Base-by-base conservation (phyloP, 53 echinoderm and acorn worm species). In the Echinometra lucunter region DNA sequence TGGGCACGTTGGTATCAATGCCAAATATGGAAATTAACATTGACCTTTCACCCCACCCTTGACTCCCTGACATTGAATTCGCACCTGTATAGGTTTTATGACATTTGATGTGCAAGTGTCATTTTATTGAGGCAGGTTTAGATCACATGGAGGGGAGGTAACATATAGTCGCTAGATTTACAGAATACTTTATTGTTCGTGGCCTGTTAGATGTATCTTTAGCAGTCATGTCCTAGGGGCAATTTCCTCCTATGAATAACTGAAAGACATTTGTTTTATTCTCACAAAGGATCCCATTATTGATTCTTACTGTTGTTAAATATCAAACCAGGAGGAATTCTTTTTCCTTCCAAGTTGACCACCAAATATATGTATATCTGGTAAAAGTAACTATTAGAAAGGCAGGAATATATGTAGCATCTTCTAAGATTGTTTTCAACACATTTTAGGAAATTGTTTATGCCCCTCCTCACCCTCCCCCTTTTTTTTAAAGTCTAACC, bases 61-160 rank as follows among this genome's bases (percentile, higher is more conserved):
- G 63, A 58, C 90, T 16, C 90, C 0, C 63, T 90, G 90, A 90
- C 90, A 63, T 90, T 90, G 90, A 90, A 58, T 58, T 90, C 37
- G 63, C 90, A 90, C 90, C 90, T 63, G 90, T 63, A 21, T 42
- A 58, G 90, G 37, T 88, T 90, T 90, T 37, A 60, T 90, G 58
- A 63, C 90, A 10, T 18, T 45, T 90, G 90, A 90, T 90, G 63
- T 90, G 49, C 85, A 49, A 47, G 85, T 90, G 63, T 90, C 90
- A 90, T 63, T 90, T 90, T 60, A 60, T 37, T 0, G 49, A 85
- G 47, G 49, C 13, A 49, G 21, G 78, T 49, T n/a, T 27, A 49
- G 40, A 44, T 81, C 81, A 44, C 44, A 70, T 47, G 70, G 60
- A 19, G 19, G 18, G 66, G 32, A 35, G 72, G 34, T 72, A 28